A percentile compares a stretch with the other conserved stretches of the same genome.
Evolutionary conservation across 2,888 invertebrate genomes (phyloP).

Genomic region (Unio delphinus): DNA sequence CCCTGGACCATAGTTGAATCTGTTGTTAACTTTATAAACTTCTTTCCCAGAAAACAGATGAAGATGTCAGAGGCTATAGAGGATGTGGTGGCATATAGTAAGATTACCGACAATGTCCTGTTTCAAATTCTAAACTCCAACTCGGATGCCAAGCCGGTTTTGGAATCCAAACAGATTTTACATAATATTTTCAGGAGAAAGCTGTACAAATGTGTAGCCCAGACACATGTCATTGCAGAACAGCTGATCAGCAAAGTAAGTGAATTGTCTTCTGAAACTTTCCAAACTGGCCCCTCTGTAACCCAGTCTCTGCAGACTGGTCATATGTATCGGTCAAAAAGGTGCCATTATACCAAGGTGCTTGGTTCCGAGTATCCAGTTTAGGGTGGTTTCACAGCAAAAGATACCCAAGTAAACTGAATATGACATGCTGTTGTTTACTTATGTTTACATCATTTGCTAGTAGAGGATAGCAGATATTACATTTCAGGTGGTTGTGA

Average conservation of each 20-base stretch:
- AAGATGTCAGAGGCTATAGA: constrained; percentile 50
- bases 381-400: no score
- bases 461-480: no score
- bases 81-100: constrained; percentile 58
- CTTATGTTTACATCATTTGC: no score
- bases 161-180: constrained; percentile 46
- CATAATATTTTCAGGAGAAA: constrained; percentile 39
- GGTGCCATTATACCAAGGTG: no score
- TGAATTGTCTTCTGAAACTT: no score
- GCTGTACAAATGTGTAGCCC: constrained; percentile 49
- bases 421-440: no score
- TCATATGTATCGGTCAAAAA: no score
- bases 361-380: no score
- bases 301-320: no score
- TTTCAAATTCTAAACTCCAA: constrained; percentile 43
- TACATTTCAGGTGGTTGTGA: no score
- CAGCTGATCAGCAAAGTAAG: constrained; percentile 16
- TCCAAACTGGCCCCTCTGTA: no score
- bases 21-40: constrained; percentile 1
- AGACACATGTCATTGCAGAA: constrained; percentile 31
- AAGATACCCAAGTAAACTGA: no score
- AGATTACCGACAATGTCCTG: constrained; percentile 54
- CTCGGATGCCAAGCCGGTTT: constrained; percentile 16
- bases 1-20: background rate
- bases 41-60: constrained; percentile 18